A percentile compares a stretch with the other conserved stretches of the same genome.
Conservation (phyloP, 2,797 vertebrate genomes). For the Euphonia xanthogaster region DNA sequence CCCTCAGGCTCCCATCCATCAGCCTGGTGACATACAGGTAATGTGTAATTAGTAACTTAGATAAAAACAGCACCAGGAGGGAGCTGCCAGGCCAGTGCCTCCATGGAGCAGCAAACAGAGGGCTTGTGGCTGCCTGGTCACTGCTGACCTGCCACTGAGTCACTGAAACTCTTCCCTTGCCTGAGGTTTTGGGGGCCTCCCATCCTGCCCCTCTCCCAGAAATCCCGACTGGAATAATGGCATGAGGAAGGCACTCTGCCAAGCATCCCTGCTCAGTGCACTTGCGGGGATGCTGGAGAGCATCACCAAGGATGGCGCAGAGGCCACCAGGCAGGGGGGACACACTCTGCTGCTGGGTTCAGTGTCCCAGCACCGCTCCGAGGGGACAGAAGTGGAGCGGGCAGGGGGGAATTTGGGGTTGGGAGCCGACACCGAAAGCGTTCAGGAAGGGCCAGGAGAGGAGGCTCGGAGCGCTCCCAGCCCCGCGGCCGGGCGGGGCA, state of each 20-base stretch:
- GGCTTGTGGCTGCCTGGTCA: not conserved
- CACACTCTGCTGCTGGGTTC: rapidly evolving
- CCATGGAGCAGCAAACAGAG: not conserved
- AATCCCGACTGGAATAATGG: not conserved
- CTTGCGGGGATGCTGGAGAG: not conserved
- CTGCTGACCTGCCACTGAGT: not conserved
- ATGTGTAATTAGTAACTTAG: constrained; percentile 46
- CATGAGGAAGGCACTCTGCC: not conserved
- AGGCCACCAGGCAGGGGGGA: not conserved
- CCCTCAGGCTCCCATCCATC: not conserved
- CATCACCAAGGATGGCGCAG: not conserved
- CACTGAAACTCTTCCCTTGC: not conserved
- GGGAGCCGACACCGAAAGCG: not conserved
- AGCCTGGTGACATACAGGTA: constrained; percentile 19
- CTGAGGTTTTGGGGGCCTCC: not conserved
- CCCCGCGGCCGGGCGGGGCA: not conserved
- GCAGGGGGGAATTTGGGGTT: not conserved
- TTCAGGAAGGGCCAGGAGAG: not conserved
- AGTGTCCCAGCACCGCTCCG: not conserved
- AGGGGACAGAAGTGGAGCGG: not conserved
- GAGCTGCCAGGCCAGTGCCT: not conserved
- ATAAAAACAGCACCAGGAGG: not conserved
- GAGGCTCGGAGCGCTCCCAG: not conserved
- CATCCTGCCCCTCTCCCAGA: not conserved
- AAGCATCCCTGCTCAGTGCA: not conserved